Evolutionary conservation across 2,797 vertebrate species (phyloP), one percentile per base, ranked within the genome.

Genomic region (Morelia viridis): DNA sequence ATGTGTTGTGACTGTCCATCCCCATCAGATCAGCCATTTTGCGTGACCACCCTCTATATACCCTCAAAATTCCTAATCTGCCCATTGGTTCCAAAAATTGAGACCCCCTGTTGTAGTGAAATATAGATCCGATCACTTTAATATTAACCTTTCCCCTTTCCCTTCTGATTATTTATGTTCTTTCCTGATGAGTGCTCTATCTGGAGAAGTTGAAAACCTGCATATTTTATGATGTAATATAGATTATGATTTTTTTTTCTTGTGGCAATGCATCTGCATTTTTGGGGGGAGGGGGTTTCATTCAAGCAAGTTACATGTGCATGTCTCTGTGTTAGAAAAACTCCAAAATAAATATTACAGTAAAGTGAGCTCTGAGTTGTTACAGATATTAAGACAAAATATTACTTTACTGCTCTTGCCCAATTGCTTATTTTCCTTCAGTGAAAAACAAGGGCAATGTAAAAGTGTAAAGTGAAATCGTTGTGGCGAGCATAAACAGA

Each of bases 381-480:
- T 65, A 53, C 61, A 58, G 91, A 57, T 46, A 62, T 92, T 46
- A 8, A n/a, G 26, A 88, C n/a, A 8, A 89, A 22, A 62, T 0
- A 11, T 5, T 92, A 28, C 58, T 2, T 41, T 41, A 6, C 7
- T 0, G 0, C 22, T 1, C 24, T 83, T 9, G 31, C 10, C 57
- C 0, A 0, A 8, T 24, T 24, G 87, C 85, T 87, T 31, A 5
- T 28, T 76, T 0, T n/a, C 9, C 58, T 80, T 64, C 88, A 87
- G 86, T 31, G 8, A 62, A 1, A 17, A 13, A 64, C 0, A 22
- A 60, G 83, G 76, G 57, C 3, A 0, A 0, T 46, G 0, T 0
- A 22, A 65, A 89, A 3, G 10, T 2, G 71, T 46, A 90, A 50
- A 60, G 56, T 60, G n/a, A 80, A 85, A 56, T 50, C 8, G 68